These are phyloP conservation scores for Chaetophractus vellerosus DNA, from an alignment of 2,797 vertebrate genomes.

Conservation along the genomic window DNA sequence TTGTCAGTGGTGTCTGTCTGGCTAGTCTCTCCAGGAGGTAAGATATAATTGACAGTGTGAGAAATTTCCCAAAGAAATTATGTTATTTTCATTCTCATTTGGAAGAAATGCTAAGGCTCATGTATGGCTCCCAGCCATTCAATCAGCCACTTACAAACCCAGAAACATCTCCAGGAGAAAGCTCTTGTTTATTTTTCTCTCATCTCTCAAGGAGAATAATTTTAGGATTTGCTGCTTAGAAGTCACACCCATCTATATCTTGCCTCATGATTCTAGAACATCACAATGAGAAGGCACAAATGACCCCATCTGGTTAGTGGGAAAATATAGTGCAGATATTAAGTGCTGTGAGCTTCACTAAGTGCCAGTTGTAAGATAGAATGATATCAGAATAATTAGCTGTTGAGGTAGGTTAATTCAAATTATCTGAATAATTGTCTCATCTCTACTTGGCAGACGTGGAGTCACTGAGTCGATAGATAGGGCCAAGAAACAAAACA, in stretches of 20 bases:
- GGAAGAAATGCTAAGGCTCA: conserved; percentile 67
- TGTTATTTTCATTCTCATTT: conserved; percentile 80
- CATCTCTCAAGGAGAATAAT: conserved; percentile 61
- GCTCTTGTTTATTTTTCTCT: conserved; percentile 48
- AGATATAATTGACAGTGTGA: conserved; percentile 83
- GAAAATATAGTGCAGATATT: conserved; percentile 13
- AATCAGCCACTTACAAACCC: conserved; percentile 62
- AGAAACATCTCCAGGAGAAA: conserved; percentile 69
- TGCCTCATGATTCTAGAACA: not conserved
- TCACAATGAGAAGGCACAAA: conserved; percentile 23
- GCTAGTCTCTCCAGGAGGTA: conserved; percentile 77
- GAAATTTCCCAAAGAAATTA: conserved; percentile 78
- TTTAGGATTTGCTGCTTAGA: conserved; percentile 32
- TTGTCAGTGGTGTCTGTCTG: conserved; percentile 65
- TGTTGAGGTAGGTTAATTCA: not conserved
- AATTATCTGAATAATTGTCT: not conserved
- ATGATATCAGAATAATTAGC: not conserved
- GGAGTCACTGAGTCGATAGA: not conserved
- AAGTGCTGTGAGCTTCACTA: not conserved
- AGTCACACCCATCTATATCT: not conserved
- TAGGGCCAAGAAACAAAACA: not conserved
- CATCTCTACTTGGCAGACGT: not conserved
- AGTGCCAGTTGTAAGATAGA: not conserved
- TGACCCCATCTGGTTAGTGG: not conserved
- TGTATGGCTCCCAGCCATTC: conserved; percentile 36